phyloP scores from a whole-genome alignment of 53 echinoderm and acorn worm genomes.

The Arbacia lixula region DNA sequence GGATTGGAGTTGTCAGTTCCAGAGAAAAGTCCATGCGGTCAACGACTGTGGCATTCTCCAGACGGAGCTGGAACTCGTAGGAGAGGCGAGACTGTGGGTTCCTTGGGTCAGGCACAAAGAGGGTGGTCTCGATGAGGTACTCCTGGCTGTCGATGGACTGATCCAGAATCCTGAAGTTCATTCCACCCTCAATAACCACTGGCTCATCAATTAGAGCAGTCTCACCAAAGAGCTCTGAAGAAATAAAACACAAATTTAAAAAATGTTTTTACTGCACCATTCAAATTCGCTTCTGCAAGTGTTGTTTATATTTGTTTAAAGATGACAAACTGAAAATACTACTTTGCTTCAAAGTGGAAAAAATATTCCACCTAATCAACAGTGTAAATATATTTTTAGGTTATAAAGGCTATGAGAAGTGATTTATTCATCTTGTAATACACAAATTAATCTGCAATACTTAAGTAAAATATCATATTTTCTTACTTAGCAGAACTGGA shows the following conservation, averaged over 20 bases:
- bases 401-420: too few species aligned
- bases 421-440: too few species aligned
- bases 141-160: neutral
- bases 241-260: too few species aligned
- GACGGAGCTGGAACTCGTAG: slow-evolving; percentile 22
- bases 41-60: slow-evolving; percentile 16
- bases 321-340: too few species aligned
- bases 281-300: too few species aligned
- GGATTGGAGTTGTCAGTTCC: slow-evolving; percentile 21
- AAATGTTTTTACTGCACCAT: too few species aligned
- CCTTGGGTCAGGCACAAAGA: slow-evolving; percentile 25
- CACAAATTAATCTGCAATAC: neutral
- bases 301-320: too few species aligned
- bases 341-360: neutral
- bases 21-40: slow-evolving; percentile 13
- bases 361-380: too few species aligned
- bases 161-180: slow-evolving; percentile 30
- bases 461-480: too few species aligned
- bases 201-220: slow-evolving; percentile 46
- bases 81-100: neutral
- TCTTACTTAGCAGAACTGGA: slow-evolving; percentile 36
- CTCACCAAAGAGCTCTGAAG: slow-evolving; percentile 45
- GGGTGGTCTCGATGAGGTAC: slow-evolving; percentile 1
- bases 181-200: slow-evolving; percentile 5
- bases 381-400: too few species aligned